phyloP scores from a whole-genome alignment of 1,140 invertebrate genomes.

The Caerostris darwini region DNA sequence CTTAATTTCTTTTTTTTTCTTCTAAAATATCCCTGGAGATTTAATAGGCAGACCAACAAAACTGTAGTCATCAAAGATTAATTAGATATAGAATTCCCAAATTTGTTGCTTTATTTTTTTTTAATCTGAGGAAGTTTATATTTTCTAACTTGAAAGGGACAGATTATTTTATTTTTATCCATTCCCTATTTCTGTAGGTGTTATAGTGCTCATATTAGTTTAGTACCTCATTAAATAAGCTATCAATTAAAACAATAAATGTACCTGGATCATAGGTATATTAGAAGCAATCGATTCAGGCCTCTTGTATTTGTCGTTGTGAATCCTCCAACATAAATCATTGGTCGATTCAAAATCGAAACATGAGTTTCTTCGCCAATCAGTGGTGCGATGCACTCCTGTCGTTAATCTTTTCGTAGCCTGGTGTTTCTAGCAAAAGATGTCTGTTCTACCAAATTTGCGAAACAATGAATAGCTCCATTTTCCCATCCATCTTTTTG shows the following conservation, averaged over 20 bases:
- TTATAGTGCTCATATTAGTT: background rate
- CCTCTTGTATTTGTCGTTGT: background rate
- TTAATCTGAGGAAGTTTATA: too few species aligned
- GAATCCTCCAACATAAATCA: constrained; percentile 13
- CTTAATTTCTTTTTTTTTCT: too few species aligned
- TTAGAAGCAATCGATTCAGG: background rate
- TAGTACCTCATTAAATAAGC: background rate
- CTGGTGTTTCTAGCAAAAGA: background rate
- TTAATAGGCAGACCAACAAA: too few species aligned
- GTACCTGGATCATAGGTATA: constrained; percentile 7
- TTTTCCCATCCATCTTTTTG: background rate
- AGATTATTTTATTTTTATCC: too few species aligned
- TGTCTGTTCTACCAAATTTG: constrained; percentile 26
- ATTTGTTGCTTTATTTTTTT: too few species aligned
- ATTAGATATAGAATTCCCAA: too few species aligned
- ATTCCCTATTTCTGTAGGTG: constrained; percentile 3
- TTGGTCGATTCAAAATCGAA: constrained; percentile 4
- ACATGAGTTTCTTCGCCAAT: background rate
- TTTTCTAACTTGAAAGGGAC: too few species aligned
- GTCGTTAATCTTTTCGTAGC: constrained; percentile 11
- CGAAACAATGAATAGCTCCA: constrained; percentile 7
- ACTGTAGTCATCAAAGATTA: too few species aligned
- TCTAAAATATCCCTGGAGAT: too few species aligned
- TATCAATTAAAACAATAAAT: constrained; percentile 28
- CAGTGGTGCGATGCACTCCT: constrained; percentile 4